Base-by-base conservation (phyloP, 2,797 vertebrate species). In the Todus mexicanus region DNA sequence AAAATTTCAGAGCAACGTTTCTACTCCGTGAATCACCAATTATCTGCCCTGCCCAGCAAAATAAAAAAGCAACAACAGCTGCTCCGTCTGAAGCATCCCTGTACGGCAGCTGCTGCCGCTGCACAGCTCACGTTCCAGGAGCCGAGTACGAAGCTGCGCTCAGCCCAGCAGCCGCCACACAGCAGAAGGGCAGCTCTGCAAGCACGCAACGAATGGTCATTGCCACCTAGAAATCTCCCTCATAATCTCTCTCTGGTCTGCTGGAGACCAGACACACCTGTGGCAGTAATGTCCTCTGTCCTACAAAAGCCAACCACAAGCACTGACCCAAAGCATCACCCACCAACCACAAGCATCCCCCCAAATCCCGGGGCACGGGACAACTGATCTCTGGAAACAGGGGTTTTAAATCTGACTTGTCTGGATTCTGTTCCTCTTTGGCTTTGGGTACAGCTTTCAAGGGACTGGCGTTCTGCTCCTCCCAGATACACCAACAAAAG, bases 151-250 rank as follows among this genome's bases (percentile, higher is more conserved):
- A 40, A 61, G 35, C 56, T 13, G 9, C 2, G 2, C 43, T 43
- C 40, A 37, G 27, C 31, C 47, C 5, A 48, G 5, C n/a, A 7
- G n/a, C 17, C 7, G 1, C n/a, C 2, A 1, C 4, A 1, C 25
- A 86, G 70, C 76, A 63, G 10, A 42, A 25, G 8, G 35, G 45
- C 7, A 37, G 20, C 60, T 42, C 70, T 22, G 17, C 27, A 22
- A 45, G 20, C 25, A 29, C 2, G 0, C 16, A 37, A 12, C 5
- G 7, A 0, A 75, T 37, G 13, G 18, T 27, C 18, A 9, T 69
- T 53, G 27, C 8, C 20, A 42, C 5, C 29, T 15, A 29, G 4
- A 90, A 48, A n/a, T 51, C 23, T 26, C 35, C 70, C 33, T 22
- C 5, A 2, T 61, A 48, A 71, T 26, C 60, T 31, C 9, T 15